A percentile compares a stretch with the other conserved stretches of the same genome.
Conservation (phyloP, 1,140 invertebrate species). For the Theocolax elegans region DNA sequence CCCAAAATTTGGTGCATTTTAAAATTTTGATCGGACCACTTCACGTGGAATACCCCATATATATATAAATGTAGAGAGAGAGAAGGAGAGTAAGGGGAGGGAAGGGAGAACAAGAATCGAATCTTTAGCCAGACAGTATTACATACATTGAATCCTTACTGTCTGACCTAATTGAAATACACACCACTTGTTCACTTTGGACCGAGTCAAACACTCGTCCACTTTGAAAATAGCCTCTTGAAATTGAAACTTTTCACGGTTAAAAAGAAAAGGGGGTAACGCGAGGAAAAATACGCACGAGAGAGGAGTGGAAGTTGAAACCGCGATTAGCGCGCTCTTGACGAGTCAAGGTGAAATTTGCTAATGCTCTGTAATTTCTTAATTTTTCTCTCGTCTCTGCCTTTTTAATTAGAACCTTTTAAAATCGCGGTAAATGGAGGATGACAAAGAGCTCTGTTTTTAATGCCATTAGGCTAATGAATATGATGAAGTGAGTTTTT, state of each 20-base stretch:
- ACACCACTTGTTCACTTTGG: slow-evolving; percentile 18
- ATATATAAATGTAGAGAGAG: too few relatives aligned
- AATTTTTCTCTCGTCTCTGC: background rate
- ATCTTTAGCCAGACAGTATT: too few relatives aligned
- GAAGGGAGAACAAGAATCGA: too few relatives aligned
- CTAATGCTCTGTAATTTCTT: slow-evolving; percentile 21
- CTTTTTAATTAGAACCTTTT: background rate
- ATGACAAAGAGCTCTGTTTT: background rate
- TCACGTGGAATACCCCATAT: too few relatives aligned
- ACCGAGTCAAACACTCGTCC: background rate
- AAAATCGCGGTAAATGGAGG: background rate
- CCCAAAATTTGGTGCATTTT: too few relatives aligned
- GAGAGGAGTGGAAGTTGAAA: background rate
- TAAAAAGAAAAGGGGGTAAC: slow-evolving; percentile 1
- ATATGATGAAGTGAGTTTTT: too few relatives aligned
- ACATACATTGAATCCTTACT: too few relatives aligned
- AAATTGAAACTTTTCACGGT: too few relatives aligned
- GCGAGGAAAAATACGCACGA: background rate
- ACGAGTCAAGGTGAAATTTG: slow-evolving; percentile 10
- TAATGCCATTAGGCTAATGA: background rate
- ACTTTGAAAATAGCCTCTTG: slow-evolving; percentile 10
- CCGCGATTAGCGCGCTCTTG: slow-evolving; percentile 25
- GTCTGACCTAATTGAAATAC: slow-evolving; percentile 27
- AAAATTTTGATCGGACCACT: too few relatives aligned
- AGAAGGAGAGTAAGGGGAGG: too few relatives aligned